phyloP scores from a whole-genome alignment of 2,113 vertebrate genomes.

The Bos indicus region DNA sequence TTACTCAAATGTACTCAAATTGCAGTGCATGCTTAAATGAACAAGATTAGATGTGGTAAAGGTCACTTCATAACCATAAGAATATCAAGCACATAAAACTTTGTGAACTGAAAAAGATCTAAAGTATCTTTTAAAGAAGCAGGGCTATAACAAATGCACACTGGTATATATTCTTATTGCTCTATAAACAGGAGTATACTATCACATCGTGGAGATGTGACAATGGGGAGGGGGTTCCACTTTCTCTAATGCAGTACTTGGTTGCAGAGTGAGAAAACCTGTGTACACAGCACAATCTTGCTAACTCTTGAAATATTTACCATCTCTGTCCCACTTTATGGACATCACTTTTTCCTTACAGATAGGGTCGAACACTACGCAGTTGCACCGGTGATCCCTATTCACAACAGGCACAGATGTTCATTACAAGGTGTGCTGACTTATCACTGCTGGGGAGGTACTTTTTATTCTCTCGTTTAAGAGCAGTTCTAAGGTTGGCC shows the following conservation, averaged over 20 bases:
- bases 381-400: background rate
- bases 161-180: slow-evolving; percentile 71
- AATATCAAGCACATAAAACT: slow-evolving; percentile 67
- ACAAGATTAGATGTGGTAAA: slow-evolving; percentile 71
- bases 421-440: background rate
- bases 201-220: slow-evolving; percentile 45
- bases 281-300: slow-evolving; percentile 6
- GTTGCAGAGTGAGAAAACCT: slow-evolving; percentile 31
- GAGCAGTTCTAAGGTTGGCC: slow-evolving; percentile 27
- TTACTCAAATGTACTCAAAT: background rate
- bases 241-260: slow-evolving; percentile 11
- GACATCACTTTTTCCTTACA: background rate
- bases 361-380: background rate
- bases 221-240: slow-evolving; percentile 37
- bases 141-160: slow-evolving; percentile 74
- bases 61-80: slow-evolving; percentile 77
- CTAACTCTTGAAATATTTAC: slow-evolving; percentile 33
- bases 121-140: slow-evolving; percentile 70
- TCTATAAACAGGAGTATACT: slow-evolving; percentile 62
- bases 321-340: background rate
- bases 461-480: slow-evolving; percentile 23
- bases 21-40: slow-evolving; percentile 49
- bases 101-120: slow-evolving; percentile 62
- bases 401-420: background rate
- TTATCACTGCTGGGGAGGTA: background rate